Evolutionary conservation across 2,113 vertebrate species (phyloP), one percentile per base, ranked within the genome.

Genomic region (Dissostichus mawsoni): DNA sequence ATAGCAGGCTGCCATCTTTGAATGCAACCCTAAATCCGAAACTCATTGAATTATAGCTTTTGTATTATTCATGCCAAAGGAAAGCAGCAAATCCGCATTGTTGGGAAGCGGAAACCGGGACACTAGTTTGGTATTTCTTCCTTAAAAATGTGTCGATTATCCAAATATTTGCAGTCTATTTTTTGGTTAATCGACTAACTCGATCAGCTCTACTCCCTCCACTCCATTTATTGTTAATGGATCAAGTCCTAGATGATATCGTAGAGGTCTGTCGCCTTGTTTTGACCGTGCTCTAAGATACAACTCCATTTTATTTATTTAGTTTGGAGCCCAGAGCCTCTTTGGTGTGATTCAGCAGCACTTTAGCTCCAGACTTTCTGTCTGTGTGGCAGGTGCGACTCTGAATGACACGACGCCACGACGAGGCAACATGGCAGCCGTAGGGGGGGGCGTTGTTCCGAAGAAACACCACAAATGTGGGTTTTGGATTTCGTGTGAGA

Each of bases 361-460:
- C 65, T 70, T 48, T 57, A 51, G 69, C 69, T 53, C 62, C 72
- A 65, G 85, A 69, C 72, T 20, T 14, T 62, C 78, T 61, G 75
- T 81, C 41, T 67, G 76, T 59, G 59, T 68, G 84, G 86, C 88
- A 90, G 90, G 88, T 91, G 88, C 70, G 76, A 56, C 81, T 71
- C 48, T 69, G 74, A 83, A 76, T 69, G 78, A 81, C 72, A 16
- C 6, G 80, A 78, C 68, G 5, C 64, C 76, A 11, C 67, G 17
- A 71, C 12, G 67, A 88, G 81, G 83, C 90, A 79, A 82, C 82
- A 77, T 77, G 87, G 85, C 88, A 53, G 84, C 78, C 85, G 20
- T 18, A 55, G 47, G 71, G 76, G 66, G 36, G 36, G 36, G 1
- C 36, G 36, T 8, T 8, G 36, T 41, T 41, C 36, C 36, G 36